Percentiles rank a stretch among this genome's conserved stretches.
These are phyloP conservation scores for Scaptodrosophila lebanonensis DNA, from an alignment of 1,140 invertebrate genomes.

Conservation along the genomic window DNA sequence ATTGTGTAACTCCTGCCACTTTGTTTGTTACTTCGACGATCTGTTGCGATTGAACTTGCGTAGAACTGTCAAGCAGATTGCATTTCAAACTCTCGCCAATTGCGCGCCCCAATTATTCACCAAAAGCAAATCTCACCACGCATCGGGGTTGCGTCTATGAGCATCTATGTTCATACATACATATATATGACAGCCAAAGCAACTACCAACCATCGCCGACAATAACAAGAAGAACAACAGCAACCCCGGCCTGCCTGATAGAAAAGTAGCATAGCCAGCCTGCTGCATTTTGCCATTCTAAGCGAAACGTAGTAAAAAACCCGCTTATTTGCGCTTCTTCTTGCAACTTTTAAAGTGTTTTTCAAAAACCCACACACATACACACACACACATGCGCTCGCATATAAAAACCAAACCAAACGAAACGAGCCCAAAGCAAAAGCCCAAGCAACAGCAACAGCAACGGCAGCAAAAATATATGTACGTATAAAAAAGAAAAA, in stretches of 20 bases:
- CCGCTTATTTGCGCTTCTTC: slow-evolving; percentile 21
- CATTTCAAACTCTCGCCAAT: too few species aligned
- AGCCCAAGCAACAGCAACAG: slow-evolving; percentile 10
- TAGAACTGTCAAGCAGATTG: too few species aligned
- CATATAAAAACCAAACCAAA: too few species aligned
- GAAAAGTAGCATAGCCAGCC: slow-evolving; percentile 18
- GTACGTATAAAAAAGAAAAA: slow-evolving; percentile 21
- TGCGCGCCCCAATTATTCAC: too few species aligned
- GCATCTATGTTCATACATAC: slow-evolving; percentile 7
- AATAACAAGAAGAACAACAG: too few species aligned
- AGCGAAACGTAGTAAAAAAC: slow-evolving; percentile 66
- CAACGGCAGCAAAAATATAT: slow-evolving; percentile 16
- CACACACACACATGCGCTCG: too few species aligned
- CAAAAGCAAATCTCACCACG: slow-evolving; percentile 41
- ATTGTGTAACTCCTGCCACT: too few species aligned
- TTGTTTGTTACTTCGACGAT: too few species aligned
- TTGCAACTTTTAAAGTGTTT: slow-evolving; percentile 56
- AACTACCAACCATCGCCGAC: too few species aligned
- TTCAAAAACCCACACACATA: too few species aligned
- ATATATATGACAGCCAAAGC: too few species aligned
- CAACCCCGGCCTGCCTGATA: slow-evolving; percentile 1
- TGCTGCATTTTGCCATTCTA: slow-evolving; percentile 63
- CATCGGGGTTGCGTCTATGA: slow-evolving; percentile 17
- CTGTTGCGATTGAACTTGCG: too few species aligned
- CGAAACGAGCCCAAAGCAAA: slow-evolving; percentile 24